Base-by-base conservation (phyloP, 2,797 vertebrate species). In the Helostoma temminkii region DNA sequence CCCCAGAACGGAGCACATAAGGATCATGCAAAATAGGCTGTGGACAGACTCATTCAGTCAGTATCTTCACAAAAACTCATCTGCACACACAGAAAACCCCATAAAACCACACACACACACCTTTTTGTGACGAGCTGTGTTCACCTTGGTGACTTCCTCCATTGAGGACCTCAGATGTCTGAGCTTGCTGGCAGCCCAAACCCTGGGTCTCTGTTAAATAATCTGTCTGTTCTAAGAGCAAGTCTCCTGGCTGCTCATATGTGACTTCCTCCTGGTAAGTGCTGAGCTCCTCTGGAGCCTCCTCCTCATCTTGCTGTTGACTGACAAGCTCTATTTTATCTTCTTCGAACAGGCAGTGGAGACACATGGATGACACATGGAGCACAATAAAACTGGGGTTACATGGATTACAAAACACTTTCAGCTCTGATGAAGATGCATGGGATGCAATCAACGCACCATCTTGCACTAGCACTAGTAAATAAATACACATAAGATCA, bases 281-380 rank as follows among this genome's bases (percentile, higher is more conserved):
- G 67, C 55, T 18, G 58, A 55, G 80, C 81, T 85, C 86, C 66
- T 82, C 76, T 58, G 78, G 83, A 89, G 83, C 88, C 78, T 80
- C 73, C 53, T 86, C 70, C 71, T 76, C 81, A 66, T 80, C 68
- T 66, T 83, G 83, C 45, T 80, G 80, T 37, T 83, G 81, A 82
- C 85, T 86, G 71, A 86, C 85, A 89, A 91, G 86, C 90, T 94
- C 91, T 93, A 95, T 81, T 66, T 83, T 91, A 88, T 94, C 93
- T 88, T 95, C 94, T 94, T 95, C 87, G 58, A 79, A 81, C 66
- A 84, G 58, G 83, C 59, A 66, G 41, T 85, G 92, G 57, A 59
- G 72, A 84, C 69, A 76, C 47, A 78, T 30, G 56, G 71, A 84
- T 90, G 89, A 88, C 78, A 95, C 89, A 93, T 94, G 92, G 93